Evolutionary conservation across 2,113 vertebrate species (phyloP).

Genomic region (Mormoops blainvillei): DNA sequence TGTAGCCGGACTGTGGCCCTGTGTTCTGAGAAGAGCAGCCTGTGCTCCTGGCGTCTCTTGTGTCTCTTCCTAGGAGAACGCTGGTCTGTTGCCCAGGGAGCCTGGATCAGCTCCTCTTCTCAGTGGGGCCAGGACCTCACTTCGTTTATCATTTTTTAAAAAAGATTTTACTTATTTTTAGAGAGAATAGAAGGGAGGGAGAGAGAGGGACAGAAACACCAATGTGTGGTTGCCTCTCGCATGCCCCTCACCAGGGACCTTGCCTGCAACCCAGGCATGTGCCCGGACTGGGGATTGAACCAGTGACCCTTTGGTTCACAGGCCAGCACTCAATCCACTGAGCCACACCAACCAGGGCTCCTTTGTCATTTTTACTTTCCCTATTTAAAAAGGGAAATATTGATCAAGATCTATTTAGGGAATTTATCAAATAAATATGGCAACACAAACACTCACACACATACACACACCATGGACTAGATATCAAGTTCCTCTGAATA

Average conservation of each 20-base stretch:
- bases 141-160: background rate
- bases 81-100: background rate
- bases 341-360: too few species aligned
- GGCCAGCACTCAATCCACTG: too few species aligned
- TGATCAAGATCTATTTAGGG: background rate
- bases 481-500: background rate
- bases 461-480: background rate
- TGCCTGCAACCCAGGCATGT: too few species aligned
- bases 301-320: too few species aligned
- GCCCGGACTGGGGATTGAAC: too few species aligned
- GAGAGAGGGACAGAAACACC: too few species aligned
- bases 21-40: background rate
- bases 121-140: background rate
- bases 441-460: background rate
- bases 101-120: conserved; percentile 7
- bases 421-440: conserved; percentile 12
- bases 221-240: too few species aligned
- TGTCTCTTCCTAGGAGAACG: background rate
- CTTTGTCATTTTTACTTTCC: background rate
- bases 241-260: too few species aligned
- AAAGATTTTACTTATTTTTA: too few species aligned
- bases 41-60: background rate
- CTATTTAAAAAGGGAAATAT: background rate
- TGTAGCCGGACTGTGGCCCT: background rate
- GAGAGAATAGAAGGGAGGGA: too few species aligned